Percentiles rank a stretch among this genome's conserved stretches.
Evolutionary conservation across 2,797 vertebrate genomes (phyloP).

Genomic region (Eospalax fontanierii): DNA sequence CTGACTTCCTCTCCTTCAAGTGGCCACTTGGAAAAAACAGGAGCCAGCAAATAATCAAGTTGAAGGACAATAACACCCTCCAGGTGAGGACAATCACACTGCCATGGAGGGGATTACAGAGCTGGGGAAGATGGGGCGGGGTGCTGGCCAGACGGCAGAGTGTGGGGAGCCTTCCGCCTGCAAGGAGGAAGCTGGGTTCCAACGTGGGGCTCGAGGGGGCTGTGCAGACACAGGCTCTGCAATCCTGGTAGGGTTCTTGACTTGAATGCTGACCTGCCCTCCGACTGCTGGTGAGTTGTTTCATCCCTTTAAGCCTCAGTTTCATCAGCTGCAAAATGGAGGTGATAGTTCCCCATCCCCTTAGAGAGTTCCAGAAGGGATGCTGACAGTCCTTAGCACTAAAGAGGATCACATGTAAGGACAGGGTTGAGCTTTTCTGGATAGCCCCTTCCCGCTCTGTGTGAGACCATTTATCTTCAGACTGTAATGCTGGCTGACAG

Average conservation of each 20-base stretch:
- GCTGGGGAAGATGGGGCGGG: not conserved
- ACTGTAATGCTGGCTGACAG: not conserved
- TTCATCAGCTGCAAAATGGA: not conserved
- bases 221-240: too few species aligned
- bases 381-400: not conserved
- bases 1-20: slow-evolving; percentile 85
- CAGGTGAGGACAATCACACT: slow-evolving; percentile 86
- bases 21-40: slow-evolving; percentile 82
- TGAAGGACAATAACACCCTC: slow-evolving; percentile 66
- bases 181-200: not conserved
- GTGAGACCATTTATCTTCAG: not conserved
- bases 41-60: slow-evolving; percentile 86
- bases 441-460: not conserved
- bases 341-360: not conserved
- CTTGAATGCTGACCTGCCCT: rapidly evolving
- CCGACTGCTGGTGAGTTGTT: not conserved
- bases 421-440: rapidly evolving
- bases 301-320: not conserved
- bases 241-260: not conserved
- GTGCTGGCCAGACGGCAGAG: not conserved
- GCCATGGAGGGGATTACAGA: not conserved
- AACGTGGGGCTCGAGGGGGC: not conserved
- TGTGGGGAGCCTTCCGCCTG: not conserved
- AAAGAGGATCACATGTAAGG: not conserved
- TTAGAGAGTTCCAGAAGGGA: rapidly evolving